phyloP scores from a whole-genome alignment of 2,888 invertebrate species.

The Omphaloscelis lunosa region DNA sequence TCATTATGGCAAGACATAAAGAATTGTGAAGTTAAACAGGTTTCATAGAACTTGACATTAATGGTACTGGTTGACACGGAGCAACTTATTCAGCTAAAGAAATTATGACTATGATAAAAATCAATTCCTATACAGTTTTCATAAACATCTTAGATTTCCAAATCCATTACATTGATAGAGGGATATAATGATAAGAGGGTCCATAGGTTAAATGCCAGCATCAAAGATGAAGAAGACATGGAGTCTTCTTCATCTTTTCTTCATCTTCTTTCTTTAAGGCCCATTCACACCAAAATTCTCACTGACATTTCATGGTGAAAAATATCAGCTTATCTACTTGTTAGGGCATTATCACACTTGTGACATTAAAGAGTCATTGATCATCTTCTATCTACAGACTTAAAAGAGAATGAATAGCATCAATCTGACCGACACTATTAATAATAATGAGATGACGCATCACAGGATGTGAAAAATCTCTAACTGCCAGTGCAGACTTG shows the following conservation, averaged over 20 bases:
- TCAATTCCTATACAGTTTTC: background rate
- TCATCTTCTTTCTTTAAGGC: no score
- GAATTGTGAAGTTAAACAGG: background rate
- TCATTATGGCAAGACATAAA: background rate
- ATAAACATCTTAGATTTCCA: background rate
- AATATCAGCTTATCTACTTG: background rate
- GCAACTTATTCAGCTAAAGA: background rate
- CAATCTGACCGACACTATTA: no score
- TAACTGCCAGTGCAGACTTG: no score
- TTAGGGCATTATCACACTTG: background rate
- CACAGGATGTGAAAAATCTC: no score
- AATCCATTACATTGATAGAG: background rate
- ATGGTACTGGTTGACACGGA: background rate
- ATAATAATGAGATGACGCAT: no score
- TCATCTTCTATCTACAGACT: no score
- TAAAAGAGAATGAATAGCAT: no score
- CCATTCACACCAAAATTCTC: background rate
- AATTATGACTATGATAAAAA: background rate
- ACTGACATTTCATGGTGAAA: no score
- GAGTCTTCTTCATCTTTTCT: no score
- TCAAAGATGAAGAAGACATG: background rate
- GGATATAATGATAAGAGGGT: background rate
- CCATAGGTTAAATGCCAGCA: background rate
- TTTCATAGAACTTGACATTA: background rate
- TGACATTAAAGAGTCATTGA: background rate